These are phyloP conservation scores for Misgurnus anguillicaudatus DNA, from an alignment of 2,113 vertebrate genomes.

Conservation along the genomic window DNA sequence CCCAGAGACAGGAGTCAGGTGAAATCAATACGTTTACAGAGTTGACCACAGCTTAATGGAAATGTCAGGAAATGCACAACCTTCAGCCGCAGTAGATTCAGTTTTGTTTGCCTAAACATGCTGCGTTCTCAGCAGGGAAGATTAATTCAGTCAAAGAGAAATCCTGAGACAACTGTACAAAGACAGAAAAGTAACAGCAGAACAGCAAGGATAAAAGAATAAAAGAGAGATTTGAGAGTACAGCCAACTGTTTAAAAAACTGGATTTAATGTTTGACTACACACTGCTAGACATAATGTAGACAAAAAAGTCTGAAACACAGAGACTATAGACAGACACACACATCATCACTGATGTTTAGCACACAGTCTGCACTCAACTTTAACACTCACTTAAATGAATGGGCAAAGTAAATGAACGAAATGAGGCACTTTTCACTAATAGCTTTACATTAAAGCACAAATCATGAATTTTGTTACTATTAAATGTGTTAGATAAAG, in stretches of 20 bases:
- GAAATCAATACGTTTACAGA: conserved; percentile 61
- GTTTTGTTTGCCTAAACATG: conserved; percentile 68
- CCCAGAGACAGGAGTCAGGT: conserved; percentile 61
- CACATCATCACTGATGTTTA: no score
- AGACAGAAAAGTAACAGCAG: neutral
- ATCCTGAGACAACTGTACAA: conserved; percentile 37
- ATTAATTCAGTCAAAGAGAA: conserved; percentile 58
- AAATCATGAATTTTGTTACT: no score
- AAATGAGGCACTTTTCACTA: no score
- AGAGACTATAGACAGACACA: no score
- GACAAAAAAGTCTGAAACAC: no score
- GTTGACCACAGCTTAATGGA: conserved; percentile 67
- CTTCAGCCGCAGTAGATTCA: conserved; percentile 50
- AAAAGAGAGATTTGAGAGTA: neutral
- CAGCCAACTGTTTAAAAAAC: neutral
- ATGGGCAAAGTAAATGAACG: neutral
- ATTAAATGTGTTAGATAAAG: no score
- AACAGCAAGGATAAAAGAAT: neutral
- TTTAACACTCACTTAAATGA: neutral
- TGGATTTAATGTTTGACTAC: neutral
- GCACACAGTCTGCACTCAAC: neutral
- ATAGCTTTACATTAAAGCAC: neutral
- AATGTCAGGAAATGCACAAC: conserved; percentile 64
- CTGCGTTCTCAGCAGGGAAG: conserved; percentile 53
- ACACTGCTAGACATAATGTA: neutral